These are phyloP conservation scores for Zaprionus vittiger DNA, from an alignment of 1,140 invertebrate species.

Conservation along the genomic window DNA sequence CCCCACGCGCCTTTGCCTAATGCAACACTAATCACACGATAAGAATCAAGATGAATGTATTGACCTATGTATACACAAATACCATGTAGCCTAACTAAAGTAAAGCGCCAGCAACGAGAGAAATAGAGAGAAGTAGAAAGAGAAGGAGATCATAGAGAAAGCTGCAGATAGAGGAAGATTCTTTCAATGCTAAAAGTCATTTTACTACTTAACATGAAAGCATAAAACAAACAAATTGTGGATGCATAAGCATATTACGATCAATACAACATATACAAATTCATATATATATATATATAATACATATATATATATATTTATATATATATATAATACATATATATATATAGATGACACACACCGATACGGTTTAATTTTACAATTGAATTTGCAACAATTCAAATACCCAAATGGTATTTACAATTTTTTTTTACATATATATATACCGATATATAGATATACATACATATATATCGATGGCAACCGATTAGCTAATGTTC, in stretches of 20 bases:
- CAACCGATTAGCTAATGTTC: slow-evolving; percentile 59
- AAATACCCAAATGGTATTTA: slow-evolving; percentile 40
- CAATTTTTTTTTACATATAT: slow-evolving; percentile 24
- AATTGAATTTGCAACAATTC: slow-evolving; percentile 38
- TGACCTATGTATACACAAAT: slow-evolving; percentile 43
- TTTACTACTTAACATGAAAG: slow-evolving; percentile 49
- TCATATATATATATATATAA: slow-evolving; percentile 45
- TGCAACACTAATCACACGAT: slow-evolving; percentile 55
- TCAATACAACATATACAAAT: slow-evolving; percentile 59
- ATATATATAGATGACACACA: slow-evolving; percentile 40
- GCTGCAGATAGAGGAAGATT: slow-evolving; percentile 36
- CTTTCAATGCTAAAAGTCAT: slow-evolving; percentile 66
- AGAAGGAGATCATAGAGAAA: not conserved
- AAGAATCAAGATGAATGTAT: slow-evolving; percentile 31
- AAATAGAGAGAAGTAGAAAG: not conserved
- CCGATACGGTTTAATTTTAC: slow-evolving; percentile 56
- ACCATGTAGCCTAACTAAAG: slow-evolving; percentile 57
- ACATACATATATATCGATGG: slow-evolving; percentile 29
- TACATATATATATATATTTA: slow-evolving; percentile 31
- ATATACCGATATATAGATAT: slow-evolving; percentile 21
- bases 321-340: slow-evolving; percentile 42
- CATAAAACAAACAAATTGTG: slow-evolving; percentile 41
- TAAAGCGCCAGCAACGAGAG: slow-evolving; percentile 38
- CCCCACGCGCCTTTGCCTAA: slow-evolving; percentile 78
- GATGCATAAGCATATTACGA: slow-evolving; percentile 66